These are phyloP conservation scores for Hippocampus abdominalis DNA, from an alignment of 2,113 vertebrate species.

Conservation along the genomic window DNA sequence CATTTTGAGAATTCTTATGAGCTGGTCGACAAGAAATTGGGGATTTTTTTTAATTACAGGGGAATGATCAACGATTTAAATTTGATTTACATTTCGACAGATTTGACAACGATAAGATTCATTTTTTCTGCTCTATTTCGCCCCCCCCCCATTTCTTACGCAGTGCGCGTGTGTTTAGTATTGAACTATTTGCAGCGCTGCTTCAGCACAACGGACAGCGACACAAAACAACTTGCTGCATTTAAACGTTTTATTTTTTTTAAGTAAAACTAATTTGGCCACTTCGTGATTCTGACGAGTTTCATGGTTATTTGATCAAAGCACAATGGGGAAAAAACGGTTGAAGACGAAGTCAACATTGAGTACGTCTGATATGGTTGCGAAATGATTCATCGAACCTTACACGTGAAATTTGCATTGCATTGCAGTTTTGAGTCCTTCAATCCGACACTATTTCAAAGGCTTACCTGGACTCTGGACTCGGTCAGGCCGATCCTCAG, in stretches of 20 bases:
- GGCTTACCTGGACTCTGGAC: conserved; percentile 90
- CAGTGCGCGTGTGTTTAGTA: not conserved
- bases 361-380: too few relatives aligned
- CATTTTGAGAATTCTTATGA: not conserved
- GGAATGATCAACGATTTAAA: not conserved
- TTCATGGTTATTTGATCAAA: too few relatives aligned
- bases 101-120: not conserved
- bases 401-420: too few relatives aligned
- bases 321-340: too few relatives aligned
- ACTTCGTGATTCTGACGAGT: not conserved
- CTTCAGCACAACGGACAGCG: conserved; percentile 1
- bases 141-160: not conserved
- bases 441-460: not conserved
- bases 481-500: conserved; percentile 95
- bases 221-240: not conserved
- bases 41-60: not conserved
- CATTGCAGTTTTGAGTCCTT: too few relatives aligned
- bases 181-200: not conserved
- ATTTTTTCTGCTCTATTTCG: not conserved
- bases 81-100: not conserved
- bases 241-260: not conserved
- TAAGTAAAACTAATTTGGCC: not conserved
- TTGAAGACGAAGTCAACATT: too few relatives aligned
- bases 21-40: not conserved
- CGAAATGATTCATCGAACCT: too few relatives aligned